A percentile compares a stretch with the other conserved stretches of the same genome.
Evolutionary conservation across 37 sponge, comb jelly and placozoan genomes (phyloP).

Genomic region (Aphrocallistes beatrix): DNA sequence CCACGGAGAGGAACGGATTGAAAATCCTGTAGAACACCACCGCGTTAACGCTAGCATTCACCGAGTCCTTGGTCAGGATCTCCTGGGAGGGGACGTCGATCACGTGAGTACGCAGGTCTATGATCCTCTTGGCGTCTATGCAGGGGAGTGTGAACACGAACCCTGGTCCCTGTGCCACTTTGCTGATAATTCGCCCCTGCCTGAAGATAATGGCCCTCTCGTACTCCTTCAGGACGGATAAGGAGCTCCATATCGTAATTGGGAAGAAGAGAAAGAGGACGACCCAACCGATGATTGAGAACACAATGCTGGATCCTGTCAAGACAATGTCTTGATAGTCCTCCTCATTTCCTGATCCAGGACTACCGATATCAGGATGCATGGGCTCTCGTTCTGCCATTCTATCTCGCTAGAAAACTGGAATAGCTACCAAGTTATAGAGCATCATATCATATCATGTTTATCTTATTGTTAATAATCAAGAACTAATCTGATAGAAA

Average conservation of each 20-base stretch:
- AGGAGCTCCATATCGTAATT: not conserved
- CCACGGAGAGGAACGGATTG: slow-evolving; percentile 46
- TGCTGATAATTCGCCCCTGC: slow-evolving; percentile 62
- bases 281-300: slow-evolving; percentile 11
- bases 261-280: not conserved
- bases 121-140: slow-evolving; percentile 50
- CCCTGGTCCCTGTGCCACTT: slow-evolving; percentile 83
- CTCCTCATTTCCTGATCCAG: not conserved
- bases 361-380: not conserved
- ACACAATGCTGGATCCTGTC: not conserved
- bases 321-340: not conserved
- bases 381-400: not conserved
- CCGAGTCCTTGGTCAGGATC: slow-evolving; percentile 84
- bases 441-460: not conserved
- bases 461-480: not conserved
- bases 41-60: slow-evolving; percentile 78
- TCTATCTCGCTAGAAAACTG: not conserved
- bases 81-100: slow-evolving; percentile 91
- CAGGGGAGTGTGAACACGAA: slow-evolving; percentile 85
- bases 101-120: slow-evolving; percentile 80
- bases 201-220: slow-evolving; percentile 86
- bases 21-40: slow-evolving; percentile 79
- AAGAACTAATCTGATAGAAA: not conserved
- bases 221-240: slow-evolving; percentile 54
- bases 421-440: not conserved